Base-by-base conservation (phyloP, 2,797 vertebrate genomes). In the Argya squamiceps region DNA sequence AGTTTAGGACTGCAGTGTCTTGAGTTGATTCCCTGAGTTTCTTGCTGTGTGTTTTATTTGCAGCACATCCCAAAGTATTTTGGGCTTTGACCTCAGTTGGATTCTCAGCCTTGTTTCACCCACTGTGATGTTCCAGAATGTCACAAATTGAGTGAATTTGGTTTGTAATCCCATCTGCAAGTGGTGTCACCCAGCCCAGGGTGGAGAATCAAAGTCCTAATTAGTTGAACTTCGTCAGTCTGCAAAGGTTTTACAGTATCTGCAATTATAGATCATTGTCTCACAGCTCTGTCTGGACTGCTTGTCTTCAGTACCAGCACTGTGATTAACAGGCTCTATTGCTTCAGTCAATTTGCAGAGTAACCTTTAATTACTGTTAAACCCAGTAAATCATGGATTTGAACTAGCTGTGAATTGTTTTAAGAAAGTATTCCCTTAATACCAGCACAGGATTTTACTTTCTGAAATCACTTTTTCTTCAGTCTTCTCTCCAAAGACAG, bases 111-210 rank as follows among this genome's bases (percentile, higher is more conserved):
- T 71, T 46, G 23, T 79, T 85, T 88, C 50, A 64, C 55, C 12
- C 52, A 32, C 50, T 11, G 41, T 75, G 0, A 0, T 21, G 19
- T 62, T 89, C 34, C 26, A 49, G 62, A 44, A 8, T 15, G 9
- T 84, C 37, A 53, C 9, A 56, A 75, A 53, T 16, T 4, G 5
- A 39, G 52, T 39, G 29, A 75, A 41, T 59, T 15, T 26, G 8
- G 13, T 81, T 86, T 92, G 43, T 1, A 5, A 8, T 78, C 24
- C 32, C 41, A 18, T 71, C 41, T 86, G 13, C 56, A 64, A 47
- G 53, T 74, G 56, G 9, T 74, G 23, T 86, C 70, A 77, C 69
- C 49, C 62, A 88, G 41, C 50, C 53, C 58, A 58, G 84, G 62
- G 36, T 78, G 69, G 69, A 86, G 65, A 67, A 75, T 68, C 36